A percentile compares a stretch with the other conserved stretches of the same genome.
phyloP scores from a whole-genome alignment of 2,797 vertebrate species.

The Chrysolophus pictus region DNA sequence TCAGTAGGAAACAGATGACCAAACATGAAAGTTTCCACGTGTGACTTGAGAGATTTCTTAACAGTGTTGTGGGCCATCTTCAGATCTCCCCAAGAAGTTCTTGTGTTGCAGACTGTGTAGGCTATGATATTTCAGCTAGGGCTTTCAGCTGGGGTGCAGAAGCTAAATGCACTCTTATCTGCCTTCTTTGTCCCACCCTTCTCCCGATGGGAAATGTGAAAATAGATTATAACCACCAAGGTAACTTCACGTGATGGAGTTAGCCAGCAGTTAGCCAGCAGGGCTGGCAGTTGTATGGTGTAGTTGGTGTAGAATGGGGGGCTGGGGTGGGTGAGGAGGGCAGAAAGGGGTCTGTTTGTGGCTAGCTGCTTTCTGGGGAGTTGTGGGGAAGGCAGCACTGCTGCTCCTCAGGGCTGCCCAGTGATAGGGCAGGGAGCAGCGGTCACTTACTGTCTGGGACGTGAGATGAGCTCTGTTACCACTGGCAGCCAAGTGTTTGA shows the following conservation, averaged over 20 bases:
- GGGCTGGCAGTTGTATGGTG: rapidly evolving
- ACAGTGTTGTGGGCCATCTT: not conserved
- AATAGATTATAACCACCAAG: not conserved
- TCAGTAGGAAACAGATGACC: not conserved
- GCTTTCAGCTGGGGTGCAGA: no score
- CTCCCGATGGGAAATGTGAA: not conserved
- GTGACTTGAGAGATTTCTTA: not conserved
- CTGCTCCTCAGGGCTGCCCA: not conserved
- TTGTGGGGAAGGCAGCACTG: rapidly evolving
- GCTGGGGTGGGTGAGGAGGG: not conserved
- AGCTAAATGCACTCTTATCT: not conserved
- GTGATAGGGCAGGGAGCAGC: not conserved
- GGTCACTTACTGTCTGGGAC: not conserved
- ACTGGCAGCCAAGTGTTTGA: not conserved
- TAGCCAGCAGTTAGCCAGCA: rapidly evolving
- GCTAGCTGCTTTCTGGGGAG: not conserved
- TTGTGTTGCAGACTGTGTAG: not conserved
- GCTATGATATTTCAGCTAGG: not conserved
- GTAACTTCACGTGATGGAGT: not conserved
- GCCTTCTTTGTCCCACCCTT: not conserved
- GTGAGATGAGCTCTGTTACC: not conserved
- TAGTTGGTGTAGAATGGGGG: not conserved
- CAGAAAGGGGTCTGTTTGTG: not conserved
- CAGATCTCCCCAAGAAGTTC: not conserved
- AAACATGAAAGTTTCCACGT: not conserved